Evolutionary conservation across 2,797 vertebrate genomes (phyloP), one percentile per base, ranked within the genome.

Genomic region (Siniperca scherzeri): DNA sequence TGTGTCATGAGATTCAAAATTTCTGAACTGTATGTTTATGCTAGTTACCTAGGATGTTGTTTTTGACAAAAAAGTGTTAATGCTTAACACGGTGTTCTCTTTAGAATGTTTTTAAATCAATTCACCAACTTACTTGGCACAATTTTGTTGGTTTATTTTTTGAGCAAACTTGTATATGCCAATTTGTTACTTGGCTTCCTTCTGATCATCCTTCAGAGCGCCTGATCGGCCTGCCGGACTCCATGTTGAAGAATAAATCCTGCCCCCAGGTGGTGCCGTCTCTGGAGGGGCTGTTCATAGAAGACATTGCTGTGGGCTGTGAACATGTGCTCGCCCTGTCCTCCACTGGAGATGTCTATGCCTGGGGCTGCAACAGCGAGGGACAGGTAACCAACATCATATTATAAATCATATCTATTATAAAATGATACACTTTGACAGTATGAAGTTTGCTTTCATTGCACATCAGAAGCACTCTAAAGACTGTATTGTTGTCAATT

Each of bases 291-390:
- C 81, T 95, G 36, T 96, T 96, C 82, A 93, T 97, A 38, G 95
- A 96, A 70, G 96, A 97, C 87, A 88, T 97, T 0, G 95, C 95
- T 70, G 94, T 96, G 82, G 96, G 96, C 85, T 96, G 96, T 36
- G 96, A 97, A 83, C 96, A 97, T 57, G 92, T 96, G 56, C 94
- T 97, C 6, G 92, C 95, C 16, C 87, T 97, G 73, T 93, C 95
- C 64, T 95, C 94, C 90, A 95, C 94, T 5, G 96, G 96, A 80
- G 96, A 96, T 2, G 89, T 97, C 38, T 96, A 96, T 0, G 94
- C 94, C 77, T 97, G 96, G 96, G 96, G 96, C 80, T 96, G 95
- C 86, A 97, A 97, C 93, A 96, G 93, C 55, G 96, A 97, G 74
- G 96, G 96, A 71, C 96, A 97, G 96, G 96, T 96, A 87, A 90